Base-by-base conservation (phyloP, 2,888 invertebrate species). In the Perizoma flavofasciatum region DNA sequence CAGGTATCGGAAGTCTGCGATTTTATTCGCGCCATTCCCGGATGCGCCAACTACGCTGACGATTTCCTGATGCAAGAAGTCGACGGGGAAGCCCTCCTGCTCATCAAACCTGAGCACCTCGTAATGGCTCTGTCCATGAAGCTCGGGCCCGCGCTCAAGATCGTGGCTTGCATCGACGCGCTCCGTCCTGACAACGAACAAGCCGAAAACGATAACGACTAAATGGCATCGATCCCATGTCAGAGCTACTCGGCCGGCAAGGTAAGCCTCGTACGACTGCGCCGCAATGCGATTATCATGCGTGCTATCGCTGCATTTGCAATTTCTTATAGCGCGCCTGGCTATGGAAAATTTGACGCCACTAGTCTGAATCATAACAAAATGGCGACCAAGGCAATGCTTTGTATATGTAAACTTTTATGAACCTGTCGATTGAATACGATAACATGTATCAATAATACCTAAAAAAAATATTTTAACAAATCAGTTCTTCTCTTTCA, bases 91-190 rank as follows among this genome's bases (percentile, higher is more conserved):
- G 98, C 98, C 0, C 88, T 99, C 62, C 94, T 98, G 89, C 92
- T 99, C 55, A 94, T 99, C 53, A 97, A 97, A 77, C 98, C 98
- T 69, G 98, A 98, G 77, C 98, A 99, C 86, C 93, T 99, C 37
- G 98, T 98, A 90, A 96, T 96, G 68, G 97, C 98, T 6, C 97
- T 99, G 94, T 96, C 96, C 60, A 98, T 99, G 95, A 98, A 98
- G 81, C 93, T 99, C 22, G 98, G 98, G 0, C 98, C 98, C 0
- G 98, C 98, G 0, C 93, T 99, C 55, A 99, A 99, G 89, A 98
- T 99, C 60, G 98, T 98, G 71, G 97, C 97, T 46, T 96, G 96
- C 84, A 98, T 98, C 61, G 97, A 97, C 80, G 94, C 96, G 0
- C 95, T 97, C 93, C 93, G 96, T 44, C 93, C 95, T 4, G 95